A percentile compares a stretch with the other conserved stretches of the same genome.
Conservation (phyloP, 1,140 invertebrate species). For the Eurosta solidaginis region DNA sequence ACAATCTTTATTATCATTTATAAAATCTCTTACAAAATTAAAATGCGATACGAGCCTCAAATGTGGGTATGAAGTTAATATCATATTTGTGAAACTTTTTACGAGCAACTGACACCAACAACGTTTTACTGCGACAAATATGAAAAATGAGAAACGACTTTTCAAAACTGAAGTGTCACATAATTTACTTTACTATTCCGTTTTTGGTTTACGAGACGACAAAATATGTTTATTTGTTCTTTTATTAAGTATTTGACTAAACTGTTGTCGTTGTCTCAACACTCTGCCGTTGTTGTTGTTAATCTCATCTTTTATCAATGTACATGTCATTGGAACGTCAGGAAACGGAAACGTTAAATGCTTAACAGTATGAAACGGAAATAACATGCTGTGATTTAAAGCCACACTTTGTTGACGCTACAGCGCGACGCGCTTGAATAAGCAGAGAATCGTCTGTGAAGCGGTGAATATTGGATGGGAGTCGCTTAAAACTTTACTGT, state of each 20-base stretch:
- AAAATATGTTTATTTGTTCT: not conserved
- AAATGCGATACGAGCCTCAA: too few species aligned
- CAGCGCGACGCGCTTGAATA: not conserved
- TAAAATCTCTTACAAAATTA: too few species aligned
- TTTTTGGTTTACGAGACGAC: too few species aligned
- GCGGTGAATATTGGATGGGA: not conserved
- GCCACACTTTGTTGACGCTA: conserved; percentile 48
- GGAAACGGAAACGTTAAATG: conserved; percentile 47
- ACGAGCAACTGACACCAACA: too few species aligned
- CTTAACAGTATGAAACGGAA: conserved; percentile 45
- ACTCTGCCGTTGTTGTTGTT: not conserved
- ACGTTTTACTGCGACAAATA: too few species aligned
- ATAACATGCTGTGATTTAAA: conserved; percentile 60
- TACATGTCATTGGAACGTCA: not conserved
- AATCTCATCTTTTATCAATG: conserved; percentile 22
- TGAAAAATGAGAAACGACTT: not conserved
- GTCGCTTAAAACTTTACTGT: not conserved
- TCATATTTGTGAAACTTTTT: not conserved
- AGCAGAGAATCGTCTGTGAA: not conserved
- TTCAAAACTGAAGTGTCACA: not conserved
- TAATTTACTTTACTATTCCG: not conserved
- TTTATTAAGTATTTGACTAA: not conserved
- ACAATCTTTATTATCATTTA: too few species aligned
- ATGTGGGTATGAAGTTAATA: not conserved
- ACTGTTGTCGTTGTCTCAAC: not conserved